Percentiles rank a stretch among this genome's conserved stretches.
phyloP scores from a whole-genome alignment of 2,113 vertebrate genomes.

The Gavia stellata region DNA sequence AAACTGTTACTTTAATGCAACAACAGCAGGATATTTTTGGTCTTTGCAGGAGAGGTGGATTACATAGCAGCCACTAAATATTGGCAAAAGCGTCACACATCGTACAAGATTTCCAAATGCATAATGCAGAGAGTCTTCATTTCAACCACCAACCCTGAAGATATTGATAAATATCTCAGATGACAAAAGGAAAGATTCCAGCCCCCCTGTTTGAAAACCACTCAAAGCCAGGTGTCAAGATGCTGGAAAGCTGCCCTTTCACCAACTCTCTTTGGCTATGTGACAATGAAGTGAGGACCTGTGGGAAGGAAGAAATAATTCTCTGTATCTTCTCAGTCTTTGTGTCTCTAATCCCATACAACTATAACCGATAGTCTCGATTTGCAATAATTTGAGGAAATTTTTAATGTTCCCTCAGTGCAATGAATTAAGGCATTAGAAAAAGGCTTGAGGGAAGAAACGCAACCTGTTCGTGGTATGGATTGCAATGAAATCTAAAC shows the following conservation, averaged over 20 bases:
- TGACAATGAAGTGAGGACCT: background rate
- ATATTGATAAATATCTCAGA: background rate
- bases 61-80: background rate
- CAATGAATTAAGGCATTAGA: background rate
- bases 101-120: background rate
- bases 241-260: background rate
- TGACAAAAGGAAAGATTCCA: background rate
- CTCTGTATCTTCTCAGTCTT: background rate
- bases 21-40: background rate
- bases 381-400: background rate
- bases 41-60: background rate
- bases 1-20: background rate
- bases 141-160: background rate
- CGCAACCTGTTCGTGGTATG: background rate
- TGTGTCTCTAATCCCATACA: background rate
- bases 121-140: background rate
- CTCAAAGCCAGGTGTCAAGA: background rate
- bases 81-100: background rate
- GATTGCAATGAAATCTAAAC: background rate
- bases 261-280: background rate
- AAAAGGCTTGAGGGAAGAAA: background rate
- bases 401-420: background rate
- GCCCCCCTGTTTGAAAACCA: background rate
- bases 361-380: background rate
- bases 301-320: background rate